Percentiles rank a stretch among this genome's conserved stretches.
Conservation (phyloP, 1,140 invertebrate species). For the Drosophila paulistorum region DNA sequence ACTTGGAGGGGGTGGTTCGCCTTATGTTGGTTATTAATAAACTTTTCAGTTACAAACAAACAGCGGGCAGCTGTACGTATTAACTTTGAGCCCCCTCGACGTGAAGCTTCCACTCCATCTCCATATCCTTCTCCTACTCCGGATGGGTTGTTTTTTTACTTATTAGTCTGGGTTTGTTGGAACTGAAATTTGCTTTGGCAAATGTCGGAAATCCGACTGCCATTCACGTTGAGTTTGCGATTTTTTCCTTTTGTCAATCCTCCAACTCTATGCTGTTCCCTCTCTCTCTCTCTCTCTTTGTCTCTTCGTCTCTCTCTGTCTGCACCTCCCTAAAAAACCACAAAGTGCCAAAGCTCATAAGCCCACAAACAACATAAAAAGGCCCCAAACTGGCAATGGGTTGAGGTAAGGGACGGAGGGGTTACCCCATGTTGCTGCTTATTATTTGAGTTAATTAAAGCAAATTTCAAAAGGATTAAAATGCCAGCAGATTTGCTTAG, state of each 20-base stretch:
- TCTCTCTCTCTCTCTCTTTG: neutral
- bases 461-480: constrained; percentile 74
- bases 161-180: constrained; percentile 61
- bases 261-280: neutral
- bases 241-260: constrained; percentile 9
- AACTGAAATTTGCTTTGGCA: constrained; percentile 57
- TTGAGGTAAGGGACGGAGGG: constrained; percentile 5
- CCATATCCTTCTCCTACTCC: neutral
- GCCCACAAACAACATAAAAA: constrained; percentile 63
- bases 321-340: constrained; percentile 24
- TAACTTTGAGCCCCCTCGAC: constrained; percentile 50
- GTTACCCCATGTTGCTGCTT: constrained; percentile 44
- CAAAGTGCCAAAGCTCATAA: constrained; percentile 64
- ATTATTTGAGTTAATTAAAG: constrained; percentile 75
- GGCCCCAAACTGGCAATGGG: constrained; percentile 10
- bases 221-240: constrained; percentile 22
- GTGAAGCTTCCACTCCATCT: neutral
- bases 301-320: neutral
- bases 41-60: constrained; percentile 74
- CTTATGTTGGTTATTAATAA: constrained; percentile 73
- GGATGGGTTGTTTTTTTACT: constrained; percentile 35
- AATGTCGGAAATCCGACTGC: constrained; percentile 67
- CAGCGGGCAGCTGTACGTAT: constrained; percentile 69
- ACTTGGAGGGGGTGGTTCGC: constrained; percentile 26
- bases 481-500: constrained; percentile 61